Base-by-base conservation (phyloP, 2,888 invertebrate species). In the Drosophila mettleri region DNA sequence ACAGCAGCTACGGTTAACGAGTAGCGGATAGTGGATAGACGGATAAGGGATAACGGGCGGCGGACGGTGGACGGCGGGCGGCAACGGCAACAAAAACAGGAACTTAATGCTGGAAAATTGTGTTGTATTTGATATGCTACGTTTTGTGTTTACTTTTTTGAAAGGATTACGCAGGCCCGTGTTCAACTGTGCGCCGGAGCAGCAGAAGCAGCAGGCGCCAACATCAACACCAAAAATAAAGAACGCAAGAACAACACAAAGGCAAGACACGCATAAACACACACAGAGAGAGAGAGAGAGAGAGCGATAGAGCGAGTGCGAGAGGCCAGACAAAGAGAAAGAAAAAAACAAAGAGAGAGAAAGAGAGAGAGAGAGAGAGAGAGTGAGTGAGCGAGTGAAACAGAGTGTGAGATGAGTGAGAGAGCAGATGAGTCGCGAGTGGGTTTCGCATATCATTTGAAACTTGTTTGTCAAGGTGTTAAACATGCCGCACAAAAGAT, bases 121-220 rank as follows among this genome's bases (percentile, higher is more conserved):
- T 48, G 55, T 29, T 76, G 39, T 71, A 54, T 69, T 69, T 69
- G 48, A 64, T 64, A 63, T 69, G 55, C 58, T 53, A 64, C 24
- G 36, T 61, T 60, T 69, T 84, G 68, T 86, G 87, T 86, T 91
- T 91, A 91, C 92, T 91, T 90, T 89, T 90, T 91, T 91, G 80
- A 89, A 91, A 69, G 91, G 89, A 87, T 90, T 92, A 90, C 91
- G 91, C 88, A 91, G 91, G 87, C 91, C 90, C 88, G 90, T 88
- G 86, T 90, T 91, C 81, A 91, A 90, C 92, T 91, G 91, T 80
- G 76, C 57, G 68, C 57, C 76, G 49, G 20, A 69, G 58, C 59
- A 62, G 46, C 72, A 79, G 46, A 39, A 49, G 48, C 70, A 62
- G 53, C 46, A 69, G 31, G 54, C 65, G 38, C 41, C 49, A 64